Percentiles rank a stretch among this genome's conserved stretches.
These are phyloP conservation scores for Exocentrus adspersus DNA, from an alignment of 2,888 invertebrate species.

Conservation along the genomic window DNA sequence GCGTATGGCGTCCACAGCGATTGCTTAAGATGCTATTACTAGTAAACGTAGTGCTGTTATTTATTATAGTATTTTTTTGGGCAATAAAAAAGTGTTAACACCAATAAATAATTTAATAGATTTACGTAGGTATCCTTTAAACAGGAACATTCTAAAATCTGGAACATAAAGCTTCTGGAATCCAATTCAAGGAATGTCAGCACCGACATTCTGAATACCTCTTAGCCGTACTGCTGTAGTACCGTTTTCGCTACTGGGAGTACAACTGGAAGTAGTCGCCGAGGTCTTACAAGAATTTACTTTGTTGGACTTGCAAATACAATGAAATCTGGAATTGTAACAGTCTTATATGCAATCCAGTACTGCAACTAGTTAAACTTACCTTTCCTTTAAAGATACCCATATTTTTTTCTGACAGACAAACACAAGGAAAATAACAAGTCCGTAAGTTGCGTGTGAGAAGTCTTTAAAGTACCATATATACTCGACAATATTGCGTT, in stretches of 20 bases:
- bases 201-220: neutral
- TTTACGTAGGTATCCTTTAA: too few relatives aligned
- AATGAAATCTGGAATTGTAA: neutral
- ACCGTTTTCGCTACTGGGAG: neutral
- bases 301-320: neutral
- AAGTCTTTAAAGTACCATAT: conserved; percentile 1
- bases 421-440: neutral
- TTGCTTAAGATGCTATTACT: conserved; percentile 33
- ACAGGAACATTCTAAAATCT: too few relatives aligned
- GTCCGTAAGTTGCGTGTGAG: neutral
- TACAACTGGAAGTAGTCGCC: neutral
- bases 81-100: too few relatives aligned
- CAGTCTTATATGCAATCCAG: too few relatives aligned
- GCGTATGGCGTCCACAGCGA: conserved; percentile 15
- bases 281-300: neutral
- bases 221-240: neutral
- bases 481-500: neutral
- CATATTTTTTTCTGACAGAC: conserved; percentile 3
- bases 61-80: too few relatives aligned
- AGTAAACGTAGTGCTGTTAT: too few relatives aligned
- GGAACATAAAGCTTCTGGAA: too few relatives aligned
- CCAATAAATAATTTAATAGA: too few relatives aligned
- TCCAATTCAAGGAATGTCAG: too few relatives aligned
- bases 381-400: neutral
- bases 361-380: too few relatives aligned